A percentile compares a stretch with the other conserved stretches of the same genome.
These are phyloP conservation scores for Nephotettix cincticeps DNA, from an alignment of 1,140 invertebrate genomes.

Conservation along the genomic window DNA sequence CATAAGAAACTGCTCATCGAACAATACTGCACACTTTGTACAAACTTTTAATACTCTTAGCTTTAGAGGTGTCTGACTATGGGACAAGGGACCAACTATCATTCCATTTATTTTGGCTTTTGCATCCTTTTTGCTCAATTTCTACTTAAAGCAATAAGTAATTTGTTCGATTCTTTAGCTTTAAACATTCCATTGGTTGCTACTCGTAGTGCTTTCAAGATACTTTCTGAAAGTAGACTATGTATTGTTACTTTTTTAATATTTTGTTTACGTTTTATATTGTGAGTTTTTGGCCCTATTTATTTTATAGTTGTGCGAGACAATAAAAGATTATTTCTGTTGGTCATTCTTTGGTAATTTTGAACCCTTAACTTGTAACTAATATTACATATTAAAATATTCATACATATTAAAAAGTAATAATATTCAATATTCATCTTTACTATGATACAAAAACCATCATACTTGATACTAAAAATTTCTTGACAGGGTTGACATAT, in stretches of 20 bases:
- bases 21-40: neutral
- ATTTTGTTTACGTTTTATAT: neutral
- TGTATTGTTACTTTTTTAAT: neutral
- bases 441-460: too few species aligned
- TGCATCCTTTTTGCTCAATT: constrained; percentile 8
- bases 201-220: neutral
- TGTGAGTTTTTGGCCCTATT: neutral
- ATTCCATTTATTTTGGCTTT: constrained; percentile 2
- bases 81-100: constrained; percentile 1
- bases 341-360: constrained; percentile 1
- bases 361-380: too few species aligned
- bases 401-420: too few species aligned
- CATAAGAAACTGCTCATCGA: neutral
- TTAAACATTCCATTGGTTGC: neutral
- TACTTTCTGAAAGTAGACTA: constrained; percentile 3
- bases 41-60: constrained; percentile 1
- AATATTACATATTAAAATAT: too few species aligned
- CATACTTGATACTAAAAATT: too few species aligned
- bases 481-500: too few species aligned
- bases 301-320: neutral
- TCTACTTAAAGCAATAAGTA: constrained; percentile 1
- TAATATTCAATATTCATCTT: too few species aligned
- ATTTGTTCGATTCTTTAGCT: neutral
- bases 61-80: neutral
- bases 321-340: neutral